Conservation (phyloP, 2,113 vertebrate species). For the Eleginops maclovinus region DNA sequence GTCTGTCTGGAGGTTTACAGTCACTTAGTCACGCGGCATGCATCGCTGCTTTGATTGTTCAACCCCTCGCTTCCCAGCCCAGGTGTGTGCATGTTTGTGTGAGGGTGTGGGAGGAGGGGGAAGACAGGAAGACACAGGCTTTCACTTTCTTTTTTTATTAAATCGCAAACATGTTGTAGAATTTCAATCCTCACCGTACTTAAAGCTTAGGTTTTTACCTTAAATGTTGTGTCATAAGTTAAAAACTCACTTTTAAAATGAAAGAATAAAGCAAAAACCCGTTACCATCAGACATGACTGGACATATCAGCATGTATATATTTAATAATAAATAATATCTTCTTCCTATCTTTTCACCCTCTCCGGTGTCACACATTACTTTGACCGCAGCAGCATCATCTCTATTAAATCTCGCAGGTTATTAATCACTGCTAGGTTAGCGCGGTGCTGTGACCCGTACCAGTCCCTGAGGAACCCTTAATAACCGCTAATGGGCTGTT, state of each 20-base stretch:
- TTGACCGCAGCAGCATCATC: conserved; percentile 14
- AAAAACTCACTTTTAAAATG: not conserved
- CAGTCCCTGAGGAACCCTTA: conserved; percentile 71
- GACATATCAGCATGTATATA: not conserved
- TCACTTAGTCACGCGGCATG: conserved; percentile 68
- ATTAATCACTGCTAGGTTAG: conserved; percentile 67
- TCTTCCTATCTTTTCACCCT: conserved; percentile 1
- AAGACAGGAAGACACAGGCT: not conserved
- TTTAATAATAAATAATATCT: conserved; percentile 17
- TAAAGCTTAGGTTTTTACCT: not conserved
- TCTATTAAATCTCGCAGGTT: conserved; percentile 66
- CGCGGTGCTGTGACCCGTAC: conserved; percentile 62
- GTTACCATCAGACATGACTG: not conserved
- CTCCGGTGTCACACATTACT: not conserved
- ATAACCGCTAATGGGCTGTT: conserved; percentile 83
- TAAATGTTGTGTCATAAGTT: not conserved
- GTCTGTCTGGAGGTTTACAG: conserved; percentile 57
- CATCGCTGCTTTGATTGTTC: conserved; percentile 70
- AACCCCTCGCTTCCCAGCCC: conserved; percentile 13
- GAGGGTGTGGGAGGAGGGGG: conserved; percentile 3
- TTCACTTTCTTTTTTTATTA: not conserved
- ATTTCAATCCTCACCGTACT: not conserved
- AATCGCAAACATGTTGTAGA: not conserved
- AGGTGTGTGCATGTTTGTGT: conserved; percentile 40
- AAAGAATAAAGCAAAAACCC: not conserved